Conservation (phyloP, 2,797 vertebrate genomes). For the Alosa sapidissima region DNA sequence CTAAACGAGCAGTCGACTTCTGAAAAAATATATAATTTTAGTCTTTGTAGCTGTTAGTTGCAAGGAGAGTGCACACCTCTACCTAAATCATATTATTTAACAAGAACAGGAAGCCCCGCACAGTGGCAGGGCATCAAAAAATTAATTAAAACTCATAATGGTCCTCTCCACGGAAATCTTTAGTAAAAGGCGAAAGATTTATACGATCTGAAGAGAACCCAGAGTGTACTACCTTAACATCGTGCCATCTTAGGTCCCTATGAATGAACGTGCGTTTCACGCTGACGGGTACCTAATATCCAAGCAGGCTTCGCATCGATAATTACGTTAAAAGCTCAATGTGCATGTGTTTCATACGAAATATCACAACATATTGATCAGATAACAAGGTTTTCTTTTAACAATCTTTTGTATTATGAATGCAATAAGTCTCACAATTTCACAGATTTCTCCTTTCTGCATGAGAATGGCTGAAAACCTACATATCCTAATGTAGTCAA, state of each 20-base stretch:
- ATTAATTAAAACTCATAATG: slow-evolving; percentile 43
- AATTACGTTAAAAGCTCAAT: accelerated
- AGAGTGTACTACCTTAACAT: slow-evolving; percentile 19
- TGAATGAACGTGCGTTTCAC: neutral
- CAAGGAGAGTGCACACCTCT: no score
- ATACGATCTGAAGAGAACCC: slow-evolving; percentile 49
- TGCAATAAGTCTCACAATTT: no score
- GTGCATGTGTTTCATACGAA: neutral
- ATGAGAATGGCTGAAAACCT: no score
- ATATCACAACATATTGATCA: neutral
- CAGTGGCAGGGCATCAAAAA: slow-evolving; percentile 36
- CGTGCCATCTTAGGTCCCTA: no score
- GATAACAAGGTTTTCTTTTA: neutral
- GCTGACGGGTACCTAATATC: neutral
- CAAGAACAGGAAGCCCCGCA: accelerated
- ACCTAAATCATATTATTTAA: no score
- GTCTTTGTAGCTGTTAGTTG: no score
- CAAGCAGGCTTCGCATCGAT: neutral
- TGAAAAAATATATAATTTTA: no score
- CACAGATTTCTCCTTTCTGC: no score
- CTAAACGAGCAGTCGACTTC: no score
- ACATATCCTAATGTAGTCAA: no score
- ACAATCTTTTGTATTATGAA: neutral
- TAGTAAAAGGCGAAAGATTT: slow-evolving; percentile 56
- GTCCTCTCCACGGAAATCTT: slow-evolving; percentile 53